These are phyloP conservation scores for Ptychodera flava DNA, from an alignment of 35 echinoderm and acorn worm species.

Conservation along the genomic window DNA sequence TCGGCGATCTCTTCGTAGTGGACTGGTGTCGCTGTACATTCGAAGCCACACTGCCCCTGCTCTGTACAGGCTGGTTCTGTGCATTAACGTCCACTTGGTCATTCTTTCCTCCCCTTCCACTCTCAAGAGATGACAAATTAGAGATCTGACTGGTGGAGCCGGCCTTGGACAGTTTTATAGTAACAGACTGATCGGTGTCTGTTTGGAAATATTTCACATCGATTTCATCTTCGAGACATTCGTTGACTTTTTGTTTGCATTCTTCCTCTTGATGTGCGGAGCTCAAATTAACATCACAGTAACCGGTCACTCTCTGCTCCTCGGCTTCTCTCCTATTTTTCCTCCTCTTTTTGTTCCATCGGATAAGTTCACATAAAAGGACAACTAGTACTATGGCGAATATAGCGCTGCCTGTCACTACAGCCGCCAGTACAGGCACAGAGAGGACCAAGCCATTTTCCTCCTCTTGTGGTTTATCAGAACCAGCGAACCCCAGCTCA, in stretches of 20 bases:
- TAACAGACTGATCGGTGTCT: not conserved
- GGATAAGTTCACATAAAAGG: not conserved
- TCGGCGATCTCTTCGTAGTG: not conserved
- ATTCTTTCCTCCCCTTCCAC: not conserved
- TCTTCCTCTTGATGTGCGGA: not conserved
- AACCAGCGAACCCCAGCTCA: not conserved
- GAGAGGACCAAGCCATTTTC: not conserved
- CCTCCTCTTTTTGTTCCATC: not conserved
- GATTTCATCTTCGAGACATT: slow-evolving; percentile 1
- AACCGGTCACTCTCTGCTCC: not conserved
- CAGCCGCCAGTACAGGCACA: not conserved
- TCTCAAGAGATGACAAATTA: not conserved
- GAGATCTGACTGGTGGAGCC: not conserved
- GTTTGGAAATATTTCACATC: not conserved
- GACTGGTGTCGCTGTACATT: not conserved
- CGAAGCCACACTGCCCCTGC: not conserved
- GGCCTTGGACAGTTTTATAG: not conserved
- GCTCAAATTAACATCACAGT: not conserved
- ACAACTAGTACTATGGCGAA: not conserved
- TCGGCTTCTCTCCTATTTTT: not conserved
- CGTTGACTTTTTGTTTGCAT: not conserved
- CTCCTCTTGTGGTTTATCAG: not conserved
- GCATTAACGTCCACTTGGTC: not conserved
- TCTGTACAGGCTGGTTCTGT: not conserved
- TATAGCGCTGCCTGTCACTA: not conserved